Base-by-base conservation (phyloP, 1,140 invertebrate genomes). In the Bombus waltoni region DNA sequence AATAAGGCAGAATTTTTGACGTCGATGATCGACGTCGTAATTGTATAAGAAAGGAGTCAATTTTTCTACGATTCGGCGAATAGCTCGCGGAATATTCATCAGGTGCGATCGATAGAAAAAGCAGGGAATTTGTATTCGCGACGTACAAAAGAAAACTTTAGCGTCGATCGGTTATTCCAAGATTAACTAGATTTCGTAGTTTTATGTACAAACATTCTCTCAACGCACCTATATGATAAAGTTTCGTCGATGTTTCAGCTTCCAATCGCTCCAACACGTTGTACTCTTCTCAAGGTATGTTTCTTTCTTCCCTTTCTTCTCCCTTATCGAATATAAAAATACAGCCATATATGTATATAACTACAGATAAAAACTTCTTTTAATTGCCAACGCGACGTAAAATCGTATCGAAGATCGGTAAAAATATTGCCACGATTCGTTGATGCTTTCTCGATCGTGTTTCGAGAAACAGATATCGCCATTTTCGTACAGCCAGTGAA, bases 351-450 rank as follows among this genome's bases (percentile, higher is more conserved):
- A 32, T 3, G 25, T 66, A 18, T 65, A 65, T 6, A 25, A 62
- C 73, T 38, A n/a, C 0, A 15, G 15, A n/a, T 42, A 75, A 40
- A 38, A 57, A n/a, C 38, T 59, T 25, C 18, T n/a, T 32, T 57
- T 18, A 35, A 42, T 47, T 32, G 28, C 73, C 42, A 66, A 66
- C n/a, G 18, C 1, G n/a, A 57, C 8, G n/a, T n/a, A 22, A 53
- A 78, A 70, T 47, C 44, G 47, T 76, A 42, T 68, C 38, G 15
- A 40, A 38, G 18, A 42, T 44, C n/a, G 40, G 65, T 66, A 77
- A 47, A 83, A 83, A 78, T 70, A 83, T 83, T 28, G 79, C 59
- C 79, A 73, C 68, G 47, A 73, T 44, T 81, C 32, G n/a, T 62
- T 8, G 1, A 42, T 77, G 38, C 32, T 9, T 13, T 53, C 11